phyloP scores from a whole-genome alignment of 2,888 invertebrate species.

The Drosophila tanythrix region DNA sequence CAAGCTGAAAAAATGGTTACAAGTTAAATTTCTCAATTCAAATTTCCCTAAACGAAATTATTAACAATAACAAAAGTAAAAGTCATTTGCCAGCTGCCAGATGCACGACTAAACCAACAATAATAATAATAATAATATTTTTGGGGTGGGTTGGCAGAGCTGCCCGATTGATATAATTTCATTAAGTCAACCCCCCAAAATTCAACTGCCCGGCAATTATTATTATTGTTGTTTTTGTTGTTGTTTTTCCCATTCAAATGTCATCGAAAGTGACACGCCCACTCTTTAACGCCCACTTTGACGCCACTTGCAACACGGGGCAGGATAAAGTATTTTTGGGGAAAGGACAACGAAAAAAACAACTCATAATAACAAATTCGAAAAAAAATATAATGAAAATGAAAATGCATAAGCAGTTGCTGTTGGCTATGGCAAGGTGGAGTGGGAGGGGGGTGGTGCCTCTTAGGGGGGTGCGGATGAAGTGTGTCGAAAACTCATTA shows the following conservation, averaged over 20 bases:
- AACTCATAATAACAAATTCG: constrained; percentile 40
- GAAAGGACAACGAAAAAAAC: not conserved
- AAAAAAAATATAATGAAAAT: constrained; percentile 69
- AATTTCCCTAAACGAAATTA: constrained; percentile 55
- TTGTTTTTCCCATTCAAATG: constrained; percentile 25
- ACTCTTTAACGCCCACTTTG: constrained; percentile 2
- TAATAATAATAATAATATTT: constrained; percentile 10
- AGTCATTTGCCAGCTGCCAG: constrained; percentile 75
- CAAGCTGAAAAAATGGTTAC: constrained; percentile 50
- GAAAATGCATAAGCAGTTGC: constrained; percentile 62
- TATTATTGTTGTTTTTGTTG: constrained; percentile 35
- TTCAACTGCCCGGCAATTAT: constrained; percentile 45
- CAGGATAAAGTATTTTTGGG: constrained; percentile 18
- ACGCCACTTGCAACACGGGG: constrained; percentile 17
- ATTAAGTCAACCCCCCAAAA: constrained; percentile 49
- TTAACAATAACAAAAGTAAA: constrained; percentile 62
- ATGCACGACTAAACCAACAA: constrained; percentile 25
- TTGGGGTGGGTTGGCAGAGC: constrained; percentile 32
- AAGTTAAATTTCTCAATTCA: constrained; percentile 55
- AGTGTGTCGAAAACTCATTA: constrained; percentile 83
- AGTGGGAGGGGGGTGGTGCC: not conserved
- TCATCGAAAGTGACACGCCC: constrained; percentile 40
- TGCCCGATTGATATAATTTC: constrained; percentile 74
- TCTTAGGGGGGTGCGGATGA: constrained; percentile 35
- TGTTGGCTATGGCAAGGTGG: not conserved